Base-by-base conservation (phyloP, 2,888 invertebrate species). In the Hipparchia sbordonii region DNA sequence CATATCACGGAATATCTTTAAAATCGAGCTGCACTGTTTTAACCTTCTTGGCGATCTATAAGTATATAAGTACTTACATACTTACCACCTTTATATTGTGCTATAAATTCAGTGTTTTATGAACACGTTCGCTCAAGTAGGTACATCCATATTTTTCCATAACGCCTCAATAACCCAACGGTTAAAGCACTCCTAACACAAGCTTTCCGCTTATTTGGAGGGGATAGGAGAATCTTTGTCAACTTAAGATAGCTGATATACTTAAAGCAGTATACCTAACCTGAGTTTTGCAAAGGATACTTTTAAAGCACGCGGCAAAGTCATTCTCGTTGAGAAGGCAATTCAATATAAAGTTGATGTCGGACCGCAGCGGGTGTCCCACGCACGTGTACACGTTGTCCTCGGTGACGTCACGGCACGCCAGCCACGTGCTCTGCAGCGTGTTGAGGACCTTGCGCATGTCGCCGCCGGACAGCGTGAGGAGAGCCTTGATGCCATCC, bases 401-500 rank as follows among this genome's bases (percentile, higher is more conserved):
- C 90, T 99, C 98, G 46, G 96, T 97, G 52, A 99, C 98, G 77
- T 95, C 93, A 79, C 97, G 97, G 89, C 97, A 98, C 1, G 99
- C 99, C 90, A 99, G 96, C 91, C 98, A 97, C 10, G 99, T 98
- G 91, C 99, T 98, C 94, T 99, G 99, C 67, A 99, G 93, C 39
- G 99, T 97, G 91, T 99, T 99, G 39, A 99, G 90, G 0, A 99
- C 98, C 88, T 97, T 98, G 79, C 99, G 95, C 99, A 99, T 99
- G 90, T 99, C 99, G 10, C 99, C 99, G 73, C 97, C 97, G 0
- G 99, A 97, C 1, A 99, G 93, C 0, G 97, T 96, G 76, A 99
- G 94, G 5, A 99, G 88, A 0, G 99, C 99, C 79, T 97, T 95
- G 85, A 97, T 96, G 0, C 99, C 99, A 92, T 98, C 98, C 76